phyloP scores from a whole-genome alignment of 2,888 invertebrate genomes.

The Athalia circularis region DNA sequence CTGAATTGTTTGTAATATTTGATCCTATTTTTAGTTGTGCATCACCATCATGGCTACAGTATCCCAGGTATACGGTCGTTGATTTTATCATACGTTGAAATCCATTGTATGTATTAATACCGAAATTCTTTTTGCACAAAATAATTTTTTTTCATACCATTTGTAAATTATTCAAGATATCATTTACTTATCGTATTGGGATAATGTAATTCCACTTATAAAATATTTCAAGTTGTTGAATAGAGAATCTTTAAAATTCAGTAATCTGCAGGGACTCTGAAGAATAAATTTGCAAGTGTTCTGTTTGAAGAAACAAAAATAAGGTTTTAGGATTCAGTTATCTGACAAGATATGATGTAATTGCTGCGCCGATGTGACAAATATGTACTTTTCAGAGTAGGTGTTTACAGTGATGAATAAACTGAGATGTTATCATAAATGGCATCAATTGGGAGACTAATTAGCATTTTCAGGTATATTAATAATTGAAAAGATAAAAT shows the following conservation, averaged over 20 bases:
- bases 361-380: too few relatives aligned
- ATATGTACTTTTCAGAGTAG: too few relatives aligned
- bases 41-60: conserved; percentile 19
- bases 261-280: too few relatives aligned
- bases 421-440: too few relatives aligned
- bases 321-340: too few relatives aligned
- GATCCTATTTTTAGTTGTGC: conserved; percentile 16
- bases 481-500: not conserved
- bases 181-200: not conserved
- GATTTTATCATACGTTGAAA: not conserved
- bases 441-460: not conserved
- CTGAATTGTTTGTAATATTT: not conserved
- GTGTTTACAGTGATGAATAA: too few relatives aligned
- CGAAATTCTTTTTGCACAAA: too few relatives aligned
- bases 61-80: conserved; percentile 6
- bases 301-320: too few relatives aligned
- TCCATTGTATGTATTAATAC: not conserved
- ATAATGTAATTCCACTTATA: conserved; percentile 10
- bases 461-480: not conserved
- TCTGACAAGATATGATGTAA: too few relatives aligned
- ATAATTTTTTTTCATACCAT: too few relatives aligned
- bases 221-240: not conserved
- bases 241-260: not conserved
- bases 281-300: too few relatives aligned
- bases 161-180: too few relatives aligned